phyloP scores from a whole-genome alignment of 2,888 invertebrate species.

The Gonocerus acuteangulatus region DNA sequence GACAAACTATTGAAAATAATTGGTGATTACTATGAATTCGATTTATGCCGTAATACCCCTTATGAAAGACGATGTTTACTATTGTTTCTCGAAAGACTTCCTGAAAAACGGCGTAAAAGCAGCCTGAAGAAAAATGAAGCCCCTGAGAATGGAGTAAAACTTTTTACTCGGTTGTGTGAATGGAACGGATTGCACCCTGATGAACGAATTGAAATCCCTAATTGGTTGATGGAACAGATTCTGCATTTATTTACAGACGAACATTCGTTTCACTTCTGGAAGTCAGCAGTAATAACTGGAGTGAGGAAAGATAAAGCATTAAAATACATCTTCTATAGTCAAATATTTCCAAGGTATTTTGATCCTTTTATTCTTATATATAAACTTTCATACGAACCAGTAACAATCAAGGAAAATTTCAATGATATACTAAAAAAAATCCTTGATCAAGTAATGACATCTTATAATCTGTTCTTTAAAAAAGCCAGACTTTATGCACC shows the following conservation, averaged over 20 bases:
- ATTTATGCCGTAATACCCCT: conserved; percentile 19
- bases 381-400: not conserved
- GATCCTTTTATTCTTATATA: conserved; percentile 6
- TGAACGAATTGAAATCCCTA: conserved; percentile 14
- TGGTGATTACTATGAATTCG: not conserved
- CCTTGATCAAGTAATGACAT: not conserved
- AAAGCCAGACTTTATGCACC: conserved; percentile 16
- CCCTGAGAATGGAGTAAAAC: not conserved
- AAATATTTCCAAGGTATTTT: conserved; percentile 16
- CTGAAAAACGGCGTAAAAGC: conserved; percentile 2
- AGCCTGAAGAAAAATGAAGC: not conserved
- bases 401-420: not conserved
- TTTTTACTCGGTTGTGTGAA: not conserved
- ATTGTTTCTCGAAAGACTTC: conserved; percentile 17
- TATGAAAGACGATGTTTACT: conserved; percentile 23
- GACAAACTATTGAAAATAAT: conserved; percentile 22
- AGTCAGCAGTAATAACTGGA: not conserved
- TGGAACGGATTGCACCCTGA: conserved; percentile 9
- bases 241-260: not conserved
- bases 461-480: conserved; percentile 11
- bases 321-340: conserved; percentile 1
- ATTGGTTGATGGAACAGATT: conserved; percentile 25
- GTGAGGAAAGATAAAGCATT: conserved; percentile 11
- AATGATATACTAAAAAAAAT: not conserved
- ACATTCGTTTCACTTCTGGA: not conserved